These are phyloP conservation scores for Pontoporia blainvillei DNA, from an alignment of 2,113 vertebrate species.

Conservation along the genomic window DNA sequence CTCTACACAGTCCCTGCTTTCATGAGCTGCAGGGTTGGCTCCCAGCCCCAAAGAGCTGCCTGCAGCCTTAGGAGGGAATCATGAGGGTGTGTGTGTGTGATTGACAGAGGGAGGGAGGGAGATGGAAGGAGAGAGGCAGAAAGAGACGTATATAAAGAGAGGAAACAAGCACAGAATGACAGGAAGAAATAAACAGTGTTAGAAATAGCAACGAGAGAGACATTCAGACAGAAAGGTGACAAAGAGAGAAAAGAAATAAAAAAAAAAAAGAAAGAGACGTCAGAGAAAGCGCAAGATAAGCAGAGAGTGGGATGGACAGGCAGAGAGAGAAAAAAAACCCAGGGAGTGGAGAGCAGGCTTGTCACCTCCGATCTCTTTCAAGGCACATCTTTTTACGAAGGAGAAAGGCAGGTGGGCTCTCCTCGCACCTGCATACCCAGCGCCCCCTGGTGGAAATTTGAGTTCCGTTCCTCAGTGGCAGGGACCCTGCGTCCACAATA, in stretches of 20 bases:
- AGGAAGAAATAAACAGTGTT: background rate
- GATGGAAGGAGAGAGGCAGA: background rate
- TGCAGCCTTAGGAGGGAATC: background rate
- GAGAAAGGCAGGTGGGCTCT: fast-evolving
- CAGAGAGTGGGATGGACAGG: too few species aligned
- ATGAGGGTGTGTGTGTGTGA: fast-evolving
- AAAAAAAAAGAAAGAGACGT: too few species aligned
- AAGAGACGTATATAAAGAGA: background rate
- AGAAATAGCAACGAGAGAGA: background rate
- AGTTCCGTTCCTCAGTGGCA: background rate
- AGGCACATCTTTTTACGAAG: too few species aligned
- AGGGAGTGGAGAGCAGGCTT: background rate
- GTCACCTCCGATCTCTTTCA: fast-evolving
- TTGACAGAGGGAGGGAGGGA: background rate
- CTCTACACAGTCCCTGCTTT: too few species aligned
- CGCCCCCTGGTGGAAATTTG: background rate
- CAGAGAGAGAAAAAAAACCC: background rate
- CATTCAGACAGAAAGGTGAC: background rate
- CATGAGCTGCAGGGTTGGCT: background rate
- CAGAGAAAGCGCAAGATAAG: background rate
- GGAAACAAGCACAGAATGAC: background rate
- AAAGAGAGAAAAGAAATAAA: background rate
- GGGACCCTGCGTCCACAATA: fast-evolving
- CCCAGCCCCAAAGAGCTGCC: background rate
- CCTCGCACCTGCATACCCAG: background rate